These are phyloP conservation scores for Saguinus midas DNA, from an alignment of 2,113 vertebrate species.

Conservation along the genomic window DNA sequence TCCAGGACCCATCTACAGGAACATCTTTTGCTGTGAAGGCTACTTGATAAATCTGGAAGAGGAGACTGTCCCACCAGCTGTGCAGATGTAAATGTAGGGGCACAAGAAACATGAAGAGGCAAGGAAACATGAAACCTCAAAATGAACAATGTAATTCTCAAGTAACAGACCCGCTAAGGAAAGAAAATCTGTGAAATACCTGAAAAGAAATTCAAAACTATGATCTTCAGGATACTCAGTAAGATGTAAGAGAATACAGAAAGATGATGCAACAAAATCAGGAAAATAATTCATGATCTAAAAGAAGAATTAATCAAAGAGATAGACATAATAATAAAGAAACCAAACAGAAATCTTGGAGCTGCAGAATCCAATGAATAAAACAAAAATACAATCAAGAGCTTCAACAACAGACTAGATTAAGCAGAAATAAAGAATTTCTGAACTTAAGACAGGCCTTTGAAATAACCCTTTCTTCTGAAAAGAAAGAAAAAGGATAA, in stretches of 20 bases:
- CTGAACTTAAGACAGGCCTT: background rate
- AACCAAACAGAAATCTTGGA: background rate
- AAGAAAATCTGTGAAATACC: background rate
- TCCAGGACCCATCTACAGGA: background rate
- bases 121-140: background rate
- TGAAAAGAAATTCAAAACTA: background rate
- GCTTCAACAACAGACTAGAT: background rate
- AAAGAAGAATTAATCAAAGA: background rate
- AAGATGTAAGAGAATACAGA: background rate
- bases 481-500: background rate
- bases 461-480: background rate
- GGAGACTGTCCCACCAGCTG: background rate
- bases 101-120: background rate
- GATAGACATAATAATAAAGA: background rate
- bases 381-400: background rate
- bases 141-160: background rate
- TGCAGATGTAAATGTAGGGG: background rate
- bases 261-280: background rate
- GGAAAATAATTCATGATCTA: background rate
- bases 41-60: background rate
- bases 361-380: background rate
- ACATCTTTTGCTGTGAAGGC: background rate
- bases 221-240: background rate
- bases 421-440: background rate
- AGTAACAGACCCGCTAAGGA: background rate